Evolutionary conservation across 2,888 invertebrate genomes (phyloP).

Genomic region (Amitus sp.): DNA sequence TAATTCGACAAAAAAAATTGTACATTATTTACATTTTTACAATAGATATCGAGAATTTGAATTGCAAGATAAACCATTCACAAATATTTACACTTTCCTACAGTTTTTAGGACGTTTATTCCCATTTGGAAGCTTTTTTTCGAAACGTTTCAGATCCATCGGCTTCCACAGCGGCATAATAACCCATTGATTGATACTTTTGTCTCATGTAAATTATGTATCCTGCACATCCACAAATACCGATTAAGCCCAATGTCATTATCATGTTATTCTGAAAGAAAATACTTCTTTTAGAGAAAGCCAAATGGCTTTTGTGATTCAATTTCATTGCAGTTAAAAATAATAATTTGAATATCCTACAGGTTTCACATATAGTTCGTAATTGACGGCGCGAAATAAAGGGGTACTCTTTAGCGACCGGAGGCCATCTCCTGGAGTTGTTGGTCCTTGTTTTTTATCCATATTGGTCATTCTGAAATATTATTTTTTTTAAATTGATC

Average conservation of each 20-base stretch:
- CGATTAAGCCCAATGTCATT: constrained; percentile 84
- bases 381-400: constrained; percentile 85
- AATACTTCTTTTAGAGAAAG: neutral
- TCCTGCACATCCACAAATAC: constrained; percentile 78
- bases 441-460: constrained; percentile 29
- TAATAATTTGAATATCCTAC: constrained; percentile 69
- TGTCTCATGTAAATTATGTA: constrained; percentile 88
- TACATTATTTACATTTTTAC: too few relatives aligned
- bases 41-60: too few relatives aligned
- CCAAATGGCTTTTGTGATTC: neutral
- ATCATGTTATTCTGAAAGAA: constrained; percentile 82
- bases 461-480: too few relatives aligned
- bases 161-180: constrained; percentile 81
- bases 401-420: constrained; percentile 78
- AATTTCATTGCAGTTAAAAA: neutral
- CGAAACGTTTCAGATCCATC: constrained; percentile 81
- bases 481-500: too few relatives aligned
- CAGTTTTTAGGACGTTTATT: neutral
- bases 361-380: constrained; percentile 89
- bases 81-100: neutral
- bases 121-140: constrained; percentile 82
- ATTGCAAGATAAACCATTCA: too few relatives aligned
- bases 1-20: too few relatives aligned
- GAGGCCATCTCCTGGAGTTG: constrained; percentile 78
- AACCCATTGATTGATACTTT: constrained; percentile 82